Percentiles rank a stretch among this genome's conserved stretches.
phyloP scores from a whole-genome alignment of 2,113 vertebrate genomes.

The Chauna torquata region DNA sequence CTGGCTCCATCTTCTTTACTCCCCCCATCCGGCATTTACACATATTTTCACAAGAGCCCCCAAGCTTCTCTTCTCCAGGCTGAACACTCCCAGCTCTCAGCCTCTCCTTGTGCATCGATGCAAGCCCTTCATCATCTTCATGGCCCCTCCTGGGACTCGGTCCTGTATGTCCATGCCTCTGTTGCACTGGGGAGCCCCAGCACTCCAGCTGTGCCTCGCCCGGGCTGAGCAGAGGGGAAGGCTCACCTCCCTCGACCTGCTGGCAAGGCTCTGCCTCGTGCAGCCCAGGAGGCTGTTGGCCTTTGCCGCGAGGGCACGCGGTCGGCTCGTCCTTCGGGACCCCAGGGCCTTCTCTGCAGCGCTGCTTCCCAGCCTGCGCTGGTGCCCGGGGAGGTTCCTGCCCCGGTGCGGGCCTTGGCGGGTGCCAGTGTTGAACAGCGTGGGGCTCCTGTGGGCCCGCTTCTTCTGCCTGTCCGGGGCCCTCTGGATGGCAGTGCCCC shows the following conservation, averaged over 20 bases:
- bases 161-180: background rate
- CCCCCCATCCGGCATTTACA: background rate
- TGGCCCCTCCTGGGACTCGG: background rate
- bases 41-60: rapidly evolving
- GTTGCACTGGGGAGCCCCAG: background rate
- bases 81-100: background rate
- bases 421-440: background rate
- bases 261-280: background rate
- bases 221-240: background rate
- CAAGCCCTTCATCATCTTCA: background rate
- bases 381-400: too few relatives aligned
- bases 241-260: background rate
- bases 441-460: background rate
- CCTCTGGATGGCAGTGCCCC: background rate
- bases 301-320: background rate
- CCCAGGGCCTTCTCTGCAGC: background rate
- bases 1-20: background rate
- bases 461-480: background rate
- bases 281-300: background rate
- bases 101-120: background rate
- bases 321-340: background rate
- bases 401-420: too few relatives aligned
- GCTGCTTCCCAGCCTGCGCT: background rate
- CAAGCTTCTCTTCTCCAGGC: background rate
- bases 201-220: background rate